These are phyloP conservation scores for Bilobella aurantiaca DNA, from an alignment of 1,140 invertebrate genomes.

Conservation along the genomic window DNA sequence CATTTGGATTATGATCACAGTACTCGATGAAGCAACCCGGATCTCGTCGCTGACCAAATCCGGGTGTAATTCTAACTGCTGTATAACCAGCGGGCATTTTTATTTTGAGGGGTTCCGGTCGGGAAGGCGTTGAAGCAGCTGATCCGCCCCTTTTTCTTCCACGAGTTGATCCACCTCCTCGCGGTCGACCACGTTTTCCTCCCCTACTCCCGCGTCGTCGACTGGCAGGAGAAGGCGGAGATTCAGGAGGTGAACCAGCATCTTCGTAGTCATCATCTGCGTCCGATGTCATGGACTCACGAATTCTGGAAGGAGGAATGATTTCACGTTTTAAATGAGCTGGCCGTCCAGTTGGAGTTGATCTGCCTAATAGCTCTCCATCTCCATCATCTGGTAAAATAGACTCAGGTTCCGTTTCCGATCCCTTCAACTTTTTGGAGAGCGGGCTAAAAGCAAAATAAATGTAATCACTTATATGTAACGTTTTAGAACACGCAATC, in stretches of 20 bases:
- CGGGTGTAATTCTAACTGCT: too few species aligned
- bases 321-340: slow-evolving; percentile 1
- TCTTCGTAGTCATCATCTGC: neutral
- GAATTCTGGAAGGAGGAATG: neutral
- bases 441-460: neutral
- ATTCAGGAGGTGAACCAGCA: neutral
- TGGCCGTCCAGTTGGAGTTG: neutral
- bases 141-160: neutral
- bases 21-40: neutral
- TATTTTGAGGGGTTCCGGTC: neutral
- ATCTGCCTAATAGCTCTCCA: neutral
- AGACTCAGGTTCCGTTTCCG: neutral
- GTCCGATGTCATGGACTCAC: neutral
- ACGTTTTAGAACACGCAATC: too few species aligned
- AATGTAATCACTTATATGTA: neutral
- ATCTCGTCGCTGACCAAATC: neutral
- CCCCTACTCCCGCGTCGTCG: neutral
- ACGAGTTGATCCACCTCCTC: neutral
- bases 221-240: neutral
- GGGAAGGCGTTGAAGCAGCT: neutral
- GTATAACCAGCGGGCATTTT: too few species aligned
- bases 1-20: neutral
- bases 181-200: slow-evolving; percentile 1
- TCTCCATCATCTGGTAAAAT: neutral
- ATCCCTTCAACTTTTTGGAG: neutral